phyloP scores from a whole-genome alignment of 1,140 invertebrate species.

The Harlomillsia oculata region DNA sequence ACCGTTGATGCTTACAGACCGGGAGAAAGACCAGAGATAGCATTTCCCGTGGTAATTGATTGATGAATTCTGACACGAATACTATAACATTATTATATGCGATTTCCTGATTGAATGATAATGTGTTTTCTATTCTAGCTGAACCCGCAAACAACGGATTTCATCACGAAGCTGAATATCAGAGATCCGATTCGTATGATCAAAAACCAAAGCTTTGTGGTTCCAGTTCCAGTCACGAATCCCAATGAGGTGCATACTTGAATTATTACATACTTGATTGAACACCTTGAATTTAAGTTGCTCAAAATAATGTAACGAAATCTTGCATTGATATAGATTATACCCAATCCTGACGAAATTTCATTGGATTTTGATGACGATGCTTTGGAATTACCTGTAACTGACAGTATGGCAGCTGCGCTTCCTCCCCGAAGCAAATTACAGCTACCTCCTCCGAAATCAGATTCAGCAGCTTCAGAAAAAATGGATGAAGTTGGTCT shows the following conservation, averaged over 20 bases:
- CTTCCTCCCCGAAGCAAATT: conserved; percentile 7
- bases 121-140: conserved; percentile 37
- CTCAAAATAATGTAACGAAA: no score
- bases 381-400: background rate
- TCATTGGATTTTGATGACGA: conserved; percentile 35
- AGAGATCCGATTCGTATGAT: conserved; percentile 54
- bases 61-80: background rate
- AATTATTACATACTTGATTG: background rate
- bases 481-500: background rate
- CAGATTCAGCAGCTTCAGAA: background rate
- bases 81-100: background rate
- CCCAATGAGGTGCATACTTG: background rate
- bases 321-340: no score
- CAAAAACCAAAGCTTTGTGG: background rate
- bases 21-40: conserved; percentile 35
- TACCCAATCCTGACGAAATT: conserved; percentile 37
- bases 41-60: conserved; percentile 11
- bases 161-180: conserved; percentile 70
- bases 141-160: conserved; percentile 70
- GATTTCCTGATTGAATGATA: background rate
- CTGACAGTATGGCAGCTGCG: conserved; percentile 8
- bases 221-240: background rate
- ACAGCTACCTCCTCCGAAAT: conserved; percentile 24
- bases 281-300: conserved; percentile 31
- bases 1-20: conserved; percentile 58